Percentiles rank a stretch among this genome's conserved stretches.
Conservation (phyloP, 2,888 invertebrate genomes). For the Dryococelus australis region DNA sequence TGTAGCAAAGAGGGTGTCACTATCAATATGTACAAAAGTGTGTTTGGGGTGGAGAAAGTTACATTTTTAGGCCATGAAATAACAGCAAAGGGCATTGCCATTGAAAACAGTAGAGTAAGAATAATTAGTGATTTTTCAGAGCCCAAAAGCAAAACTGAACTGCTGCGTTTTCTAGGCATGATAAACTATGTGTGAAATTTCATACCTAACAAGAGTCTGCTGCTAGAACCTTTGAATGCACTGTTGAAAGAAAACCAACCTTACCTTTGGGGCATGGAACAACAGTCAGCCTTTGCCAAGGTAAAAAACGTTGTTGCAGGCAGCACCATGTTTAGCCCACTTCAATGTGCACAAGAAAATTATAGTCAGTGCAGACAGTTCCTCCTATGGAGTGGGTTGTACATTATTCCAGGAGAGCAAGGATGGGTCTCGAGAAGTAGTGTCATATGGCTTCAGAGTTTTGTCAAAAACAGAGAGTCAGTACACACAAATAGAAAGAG, state of each 20-base stretch:
- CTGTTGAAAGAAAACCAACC: neutral
- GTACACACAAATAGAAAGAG: neutral
- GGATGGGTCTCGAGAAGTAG: neutral
- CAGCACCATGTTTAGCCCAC: slow-evolving; percentile 3
- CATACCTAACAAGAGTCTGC: neutral
- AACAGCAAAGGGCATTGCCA: neutral
- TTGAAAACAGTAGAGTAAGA: neutral
- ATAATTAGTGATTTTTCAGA: neutral
- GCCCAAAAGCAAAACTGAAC: neutral
- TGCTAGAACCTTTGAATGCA: neutral
- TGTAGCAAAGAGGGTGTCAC: neutral
- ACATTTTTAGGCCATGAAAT: neutral
- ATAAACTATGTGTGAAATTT: neutral
- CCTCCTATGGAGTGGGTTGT: no score
- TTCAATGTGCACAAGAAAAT: neutral
- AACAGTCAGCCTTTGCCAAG: neutral
- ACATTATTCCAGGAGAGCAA: neutral
- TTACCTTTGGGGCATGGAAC: neutral
- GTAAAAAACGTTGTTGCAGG: neutral
- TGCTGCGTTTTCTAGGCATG: neutral
- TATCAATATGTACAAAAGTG: neutral
- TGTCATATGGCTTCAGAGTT: neutral
- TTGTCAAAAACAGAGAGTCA: neutral
- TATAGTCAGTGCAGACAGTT: no score
- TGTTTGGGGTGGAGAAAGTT: neutral